Evolutionary conservation across 2,797 vertebrate species (phyloP).

Genomic region (Taeniopygia guttata): DNA sequence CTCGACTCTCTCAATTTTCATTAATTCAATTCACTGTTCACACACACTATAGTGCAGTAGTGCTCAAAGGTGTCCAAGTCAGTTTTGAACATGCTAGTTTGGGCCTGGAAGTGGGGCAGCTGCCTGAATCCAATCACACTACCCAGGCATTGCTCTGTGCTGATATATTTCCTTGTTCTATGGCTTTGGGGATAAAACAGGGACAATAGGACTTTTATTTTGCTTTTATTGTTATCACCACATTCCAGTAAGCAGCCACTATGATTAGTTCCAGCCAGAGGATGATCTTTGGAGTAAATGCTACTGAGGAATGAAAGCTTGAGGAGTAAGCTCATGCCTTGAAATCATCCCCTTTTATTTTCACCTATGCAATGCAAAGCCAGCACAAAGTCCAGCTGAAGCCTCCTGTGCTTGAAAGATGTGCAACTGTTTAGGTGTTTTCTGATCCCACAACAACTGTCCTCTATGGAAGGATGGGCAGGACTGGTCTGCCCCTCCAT

Average conservation of each 20-base stretch:
- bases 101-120: neutral
- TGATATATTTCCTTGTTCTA: neutral
- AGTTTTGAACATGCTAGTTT: rapidly evolving
- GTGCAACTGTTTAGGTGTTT: neutral
- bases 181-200: neutral
- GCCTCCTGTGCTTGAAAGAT: neutral
- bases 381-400: neutral
- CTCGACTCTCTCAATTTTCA: neutral
- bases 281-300: neutral
- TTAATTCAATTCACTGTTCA: neutral
- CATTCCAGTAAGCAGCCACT: neutral
- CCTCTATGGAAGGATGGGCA: neutral
- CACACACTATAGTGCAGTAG: rapidly evolving
- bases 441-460: neutral
- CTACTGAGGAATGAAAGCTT: neutral
- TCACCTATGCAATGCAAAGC: neutral
- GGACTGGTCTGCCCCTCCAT: rapidly evolving
- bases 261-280: neutral
- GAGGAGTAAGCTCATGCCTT: neutral
- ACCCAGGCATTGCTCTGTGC: neutral
- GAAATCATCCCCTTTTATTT: neutral
- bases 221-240: neutral
- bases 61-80: neutral
- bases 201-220: neutral
- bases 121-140: neutral